Evolutionary conservation across 1,140 invertebrate species (phyloP).

Genomic region (Pomacea maculata): DNA sequence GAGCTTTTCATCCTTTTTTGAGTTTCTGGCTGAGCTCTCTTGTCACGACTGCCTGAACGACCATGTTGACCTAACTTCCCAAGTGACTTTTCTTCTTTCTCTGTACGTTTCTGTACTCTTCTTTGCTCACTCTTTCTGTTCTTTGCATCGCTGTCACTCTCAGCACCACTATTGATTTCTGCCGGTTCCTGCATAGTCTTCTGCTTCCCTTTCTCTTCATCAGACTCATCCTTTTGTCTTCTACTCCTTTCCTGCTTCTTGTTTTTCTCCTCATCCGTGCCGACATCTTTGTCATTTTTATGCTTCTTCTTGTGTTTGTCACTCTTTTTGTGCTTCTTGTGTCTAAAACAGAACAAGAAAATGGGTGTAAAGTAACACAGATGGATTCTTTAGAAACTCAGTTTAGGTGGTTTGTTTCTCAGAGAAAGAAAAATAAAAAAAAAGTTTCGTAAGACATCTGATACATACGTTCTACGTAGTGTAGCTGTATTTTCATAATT

Average conservation of each 20-base stretch:
- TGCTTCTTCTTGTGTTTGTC: conserved; percentile 29
- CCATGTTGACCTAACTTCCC: too few species aligned
- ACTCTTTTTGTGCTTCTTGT: conserved; percentile 38
- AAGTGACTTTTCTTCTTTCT: not conserved
- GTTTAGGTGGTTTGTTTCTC: too few species aligned
- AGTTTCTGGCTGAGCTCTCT: too few species aligned
- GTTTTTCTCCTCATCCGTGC: conserved; percentile 10
- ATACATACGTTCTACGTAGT: too few species aligned
- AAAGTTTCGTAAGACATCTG: too few species aligned
- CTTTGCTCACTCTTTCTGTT: not conserved
- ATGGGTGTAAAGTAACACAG: too few species aligned
- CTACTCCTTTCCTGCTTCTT: conserved; percentile 26
- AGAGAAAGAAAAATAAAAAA: too few species aligned
- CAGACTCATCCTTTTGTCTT: conserved; percentile 9
- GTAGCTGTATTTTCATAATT: too few species aligned
- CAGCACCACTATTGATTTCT: not conserved
- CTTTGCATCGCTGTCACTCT: conserved; percentile 6
- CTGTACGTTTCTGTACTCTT: not conserved
- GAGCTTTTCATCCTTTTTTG: too few species aligned
- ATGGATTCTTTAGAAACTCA: too few species aligned
- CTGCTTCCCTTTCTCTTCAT: conserved; percentile 16
- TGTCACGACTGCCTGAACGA: too few species aligned
- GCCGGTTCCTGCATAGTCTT: not conserved
- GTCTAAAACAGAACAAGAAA: conserved; percentile 24
- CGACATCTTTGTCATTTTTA: conserved; percentile 22